phyloP scores from a whole-genome alignment of 2,113 vertebrate species.

The Oncorhynchus clarkii region DNA sequence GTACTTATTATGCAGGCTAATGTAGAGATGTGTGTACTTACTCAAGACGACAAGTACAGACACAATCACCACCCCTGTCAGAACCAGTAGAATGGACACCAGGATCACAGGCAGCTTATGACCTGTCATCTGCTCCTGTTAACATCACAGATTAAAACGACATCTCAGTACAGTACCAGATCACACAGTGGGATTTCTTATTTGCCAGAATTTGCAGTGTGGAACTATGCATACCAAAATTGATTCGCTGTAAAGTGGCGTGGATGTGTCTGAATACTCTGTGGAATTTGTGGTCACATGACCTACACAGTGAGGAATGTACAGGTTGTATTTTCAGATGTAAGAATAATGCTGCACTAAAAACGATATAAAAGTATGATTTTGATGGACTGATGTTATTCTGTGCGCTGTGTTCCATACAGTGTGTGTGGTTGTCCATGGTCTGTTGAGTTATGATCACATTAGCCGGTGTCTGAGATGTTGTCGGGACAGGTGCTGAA shows the following conservation, averaged over 20 bases:
- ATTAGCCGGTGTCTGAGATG: conserved; percentile 4
- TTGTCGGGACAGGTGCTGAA: conserved; percentile 11
- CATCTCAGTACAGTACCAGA: not conserved
- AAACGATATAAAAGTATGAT: not conserved
- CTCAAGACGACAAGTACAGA: conserved; percentile 15
- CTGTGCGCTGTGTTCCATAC: not conserved
- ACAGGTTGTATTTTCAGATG: not conserved
- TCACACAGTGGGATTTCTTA: not conserved
- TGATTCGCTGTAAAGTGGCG: not conserved
- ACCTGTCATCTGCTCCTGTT: not conserved
- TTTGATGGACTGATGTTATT: not conserved
- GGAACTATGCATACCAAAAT: not conserved
- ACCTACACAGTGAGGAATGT: not conserved
- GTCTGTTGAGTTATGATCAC: not conserved
- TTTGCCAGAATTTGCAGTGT: not conserved
- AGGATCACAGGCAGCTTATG: conserved; percentile 1
- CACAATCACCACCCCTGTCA: conserved; percentile 9
- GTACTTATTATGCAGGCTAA: not conserved
- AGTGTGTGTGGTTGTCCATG: not conserved
- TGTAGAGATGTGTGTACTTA: conserved; percentile 19
- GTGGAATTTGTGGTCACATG: not conserved
- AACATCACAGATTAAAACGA: not conserved
- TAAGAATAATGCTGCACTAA: not conserved
- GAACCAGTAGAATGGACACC: conserved; percentile 23
- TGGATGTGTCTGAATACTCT: not conserved